Base-by-base conservation (phyloP, 2,888 invertebrate species). In the Drosophila fulvimacula region DNA sequence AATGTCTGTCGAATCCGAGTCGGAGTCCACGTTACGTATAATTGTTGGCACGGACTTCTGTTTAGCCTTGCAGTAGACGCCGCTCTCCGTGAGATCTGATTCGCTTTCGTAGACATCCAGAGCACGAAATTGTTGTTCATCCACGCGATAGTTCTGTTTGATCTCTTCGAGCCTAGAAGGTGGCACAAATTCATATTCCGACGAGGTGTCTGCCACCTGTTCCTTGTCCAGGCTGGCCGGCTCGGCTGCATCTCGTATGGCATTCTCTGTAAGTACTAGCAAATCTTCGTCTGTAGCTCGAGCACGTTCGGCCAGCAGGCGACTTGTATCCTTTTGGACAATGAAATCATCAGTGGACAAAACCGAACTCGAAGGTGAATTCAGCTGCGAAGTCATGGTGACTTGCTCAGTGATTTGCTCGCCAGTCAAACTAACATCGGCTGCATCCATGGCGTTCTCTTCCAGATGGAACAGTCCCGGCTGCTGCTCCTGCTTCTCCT, bases 71-170 rank as follows among this genome's bases (percentile, higher is more conserved):
- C 88, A 88, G 56, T 92, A 92, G 3, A 93, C 80, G 58, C 91
- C 87, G 58, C 91, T 91, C 46, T 93, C 93, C 3, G 91, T 90
- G 59, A 92, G 90, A 79, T 93, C 93, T 3, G 93, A 93, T 81
- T 95, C 95, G 79, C 94, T 94, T 46, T 94, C 94, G 83, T 94
- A 94, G 7, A 94, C 93, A 91, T 95, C 94, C 7, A 93, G 86
- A 32, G 92, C 91, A 36, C 93, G 91, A 89, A 93, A 83, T 87
- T 93, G 75, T 88, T 90, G 67, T 89, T 93, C 82, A 79, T 90
- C 90, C 81, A 93, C 86, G 79, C 93, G 88, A 76, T 91, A 92
- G 48, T 88, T 81, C 10, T 74, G 71, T 38, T 76, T 85, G 39
- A 70, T 77, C 30, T 79, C 63, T 15, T 75, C 75, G 1, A 86